Conservation (phyloP, 2,888 invertebrate species). For the Stenotaenia linearis region DNA sequence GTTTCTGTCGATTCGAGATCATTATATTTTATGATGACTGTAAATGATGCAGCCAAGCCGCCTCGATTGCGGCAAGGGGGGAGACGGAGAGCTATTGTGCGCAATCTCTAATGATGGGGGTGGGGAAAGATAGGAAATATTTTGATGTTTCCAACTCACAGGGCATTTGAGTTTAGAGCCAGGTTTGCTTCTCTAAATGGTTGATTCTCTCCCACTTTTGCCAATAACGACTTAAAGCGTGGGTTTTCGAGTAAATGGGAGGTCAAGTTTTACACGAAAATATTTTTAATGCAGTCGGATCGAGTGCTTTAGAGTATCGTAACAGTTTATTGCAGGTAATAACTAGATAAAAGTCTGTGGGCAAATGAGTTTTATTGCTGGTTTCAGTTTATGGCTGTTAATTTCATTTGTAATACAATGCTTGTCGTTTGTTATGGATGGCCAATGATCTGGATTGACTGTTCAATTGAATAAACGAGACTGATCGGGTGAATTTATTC, state of each 20-base stretch:
- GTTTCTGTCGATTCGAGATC: constrained; percentile 2
- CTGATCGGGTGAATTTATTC: too few species aligned
- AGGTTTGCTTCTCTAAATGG: not conserved
- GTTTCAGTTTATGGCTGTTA: not conserved
- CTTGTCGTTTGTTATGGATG: too few species aligned
- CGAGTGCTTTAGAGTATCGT: not conserved
- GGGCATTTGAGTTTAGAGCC: not conserved
- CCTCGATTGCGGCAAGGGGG: not conserved
- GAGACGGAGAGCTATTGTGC: not conserved
- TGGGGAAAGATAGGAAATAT: constrained; percentile 11
- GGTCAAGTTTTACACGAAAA: constrained; percentile 8
- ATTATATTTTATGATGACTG: constrained; percentile 11
- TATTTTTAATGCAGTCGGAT: not conserved
- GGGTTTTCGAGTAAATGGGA: not conserved
- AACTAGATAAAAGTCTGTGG: not conserved
- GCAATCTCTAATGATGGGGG: constrained; percentile 15
- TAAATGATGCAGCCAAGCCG: constrained; percentile 7
- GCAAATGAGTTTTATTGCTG: not conserved
- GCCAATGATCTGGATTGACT: too few species aligned
- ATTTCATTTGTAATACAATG: not conserved
- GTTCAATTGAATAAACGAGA: too few species aligned
- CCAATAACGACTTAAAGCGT: not conserved
- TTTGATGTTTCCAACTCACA: not conserved
- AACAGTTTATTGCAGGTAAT: not conserved
- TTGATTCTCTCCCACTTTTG: not conserved